phyloP scores from a whole-genome alignment of 2,888 invertebrate genomes.

The Catocala sponsa region DNA sequence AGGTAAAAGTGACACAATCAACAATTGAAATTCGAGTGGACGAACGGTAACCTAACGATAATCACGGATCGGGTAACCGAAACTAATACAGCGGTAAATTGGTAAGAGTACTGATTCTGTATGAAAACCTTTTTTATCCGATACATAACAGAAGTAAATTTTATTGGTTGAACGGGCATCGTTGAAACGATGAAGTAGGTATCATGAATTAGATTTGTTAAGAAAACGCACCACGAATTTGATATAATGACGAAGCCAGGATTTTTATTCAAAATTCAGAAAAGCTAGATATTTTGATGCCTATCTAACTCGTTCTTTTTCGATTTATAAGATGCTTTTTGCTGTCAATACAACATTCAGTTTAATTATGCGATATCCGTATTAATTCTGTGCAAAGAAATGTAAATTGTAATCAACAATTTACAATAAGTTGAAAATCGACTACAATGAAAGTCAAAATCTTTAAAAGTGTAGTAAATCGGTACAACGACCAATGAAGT shows the following conservation, averaged over 20 bases:
- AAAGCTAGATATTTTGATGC: neutral
- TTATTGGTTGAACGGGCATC: constrained; percentile 48
- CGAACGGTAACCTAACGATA: constrained; percentile 65
- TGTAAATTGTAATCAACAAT: too few species aligned
- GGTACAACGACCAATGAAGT: constrained; percentile 29
- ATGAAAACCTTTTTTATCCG: constrained; percentile 60
- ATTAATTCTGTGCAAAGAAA: too few species aligned
- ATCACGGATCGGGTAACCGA: constrained; percentile 62
- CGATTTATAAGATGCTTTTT: too few species aligned
- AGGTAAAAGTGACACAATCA: constrained; percentile 63
- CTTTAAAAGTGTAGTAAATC: constrained; percentile 32
- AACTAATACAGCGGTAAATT: constrained; percentile 72
- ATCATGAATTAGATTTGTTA: constrained; percentile 25
- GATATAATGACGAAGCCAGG: constrained; percentile 7
- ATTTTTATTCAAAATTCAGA: neutral
- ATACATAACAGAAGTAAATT: constrained; percentile 60
- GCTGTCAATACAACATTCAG: too few species aligned
- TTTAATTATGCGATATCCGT: too few species aligned
- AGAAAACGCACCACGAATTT: constrained; percentile 14
- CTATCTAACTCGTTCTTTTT: too few species aligned
- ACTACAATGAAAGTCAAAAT: constrained; percentile 6
- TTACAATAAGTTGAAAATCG: neutral
- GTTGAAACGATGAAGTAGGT: constrained; percentile 36
- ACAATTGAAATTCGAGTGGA: constrained; percentile 57
- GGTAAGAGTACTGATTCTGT: constrained; percentile 67